Conservation (phyloP, 2,888 invertebrate species). For the Trachelus tabidus region DNA sequence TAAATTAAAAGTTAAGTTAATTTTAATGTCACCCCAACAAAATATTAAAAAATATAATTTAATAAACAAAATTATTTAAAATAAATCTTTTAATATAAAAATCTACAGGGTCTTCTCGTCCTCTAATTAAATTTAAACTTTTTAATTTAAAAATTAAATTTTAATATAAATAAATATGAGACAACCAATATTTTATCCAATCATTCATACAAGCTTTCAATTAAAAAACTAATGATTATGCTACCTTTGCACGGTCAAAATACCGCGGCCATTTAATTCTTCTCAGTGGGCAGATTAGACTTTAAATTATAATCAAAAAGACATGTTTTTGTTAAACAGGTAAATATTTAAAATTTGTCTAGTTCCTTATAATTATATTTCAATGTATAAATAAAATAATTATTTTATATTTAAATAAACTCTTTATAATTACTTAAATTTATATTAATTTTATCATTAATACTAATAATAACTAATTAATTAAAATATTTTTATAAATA, state of each 20-base stretch:
- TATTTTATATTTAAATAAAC: too few species aligned
- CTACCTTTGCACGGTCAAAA: slow-evolving; percentile 84
- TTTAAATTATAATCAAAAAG: slow-evolving; percentile 73
- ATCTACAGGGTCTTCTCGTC: slow-evolving; percentile 86
- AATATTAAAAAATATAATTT: slow-evolving; percentile 68
- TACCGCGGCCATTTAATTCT: slow-evolving; percentile 78
- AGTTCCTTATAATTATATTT: slow-evolving; percentile 71
- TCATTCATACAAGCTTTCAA: slow-evolving; percentile 83
- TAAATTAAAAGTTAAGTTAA: slow-evolving; percentile 69
- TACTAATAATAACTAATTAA: slow-evolving; percentile 63
- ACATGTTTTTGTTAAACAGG: slow-evolving; percentile 85
- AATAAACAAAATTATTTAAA: slow-evolving; percentile 70
- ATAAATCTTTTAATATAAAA: slow-evolving; percentile 66
- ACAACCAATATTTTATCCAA: slow-evolving; percentile 75
- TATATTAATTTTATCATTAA: slow-evolving; percentile 59
- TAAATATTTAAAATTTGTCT: slow-evolving; percentile 73
- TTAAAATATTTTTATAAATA: slow-evolving; percentile 64
- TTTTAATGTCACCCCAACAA: slow-evolving; percentile 76
- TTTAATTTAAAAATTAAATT: slow-evolving; percentile 74
- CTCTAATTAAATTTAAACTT: slow-evolving; percentile 74
- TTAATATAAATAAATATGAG: slow-evolving; percentile 68
- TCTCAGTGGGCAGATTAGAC: slow-evolving; percentile 80
- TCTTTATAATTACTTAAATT: too few species aligned
- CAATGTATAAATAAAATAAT: too few species aligned
- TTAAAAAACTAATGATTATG: slow-evolving; percentile 85